Conservation (phyloP, 2,113 vertebrate genomes). For the Oncorhynchus kisutch region DNA sequence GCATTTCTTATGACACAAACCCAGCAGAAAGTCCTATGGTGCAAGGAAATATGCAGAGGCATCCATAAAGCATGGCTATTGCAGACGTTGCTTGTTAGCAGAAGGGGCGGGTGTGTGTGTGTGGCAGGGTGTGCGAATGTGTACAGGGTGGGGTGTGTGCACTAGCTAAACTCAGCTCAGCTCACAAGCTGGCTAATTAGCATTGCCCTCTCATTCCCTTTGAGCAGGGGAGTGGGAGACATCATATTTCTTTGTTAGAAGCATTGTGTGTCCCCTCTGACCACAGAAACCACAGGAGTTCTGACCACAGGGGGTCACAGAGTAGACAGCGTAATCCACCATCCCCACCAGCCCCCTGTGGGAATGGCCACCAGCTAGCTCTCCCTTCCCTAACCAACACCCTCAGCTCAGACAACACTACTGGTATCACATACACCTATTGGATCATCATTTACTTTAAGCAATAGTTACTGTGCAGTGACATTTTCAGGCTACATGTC, state of each 20-base stretch:
- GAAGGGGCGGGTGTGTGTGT: conserved; percentile 8
- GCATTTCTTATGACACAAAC: conserved; percentile 19
- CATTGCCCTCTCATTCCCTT: conserved; percentile 55
- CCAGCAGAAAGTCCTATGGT: conserved; percentile 26
- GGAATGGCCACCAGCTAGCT: background rate
- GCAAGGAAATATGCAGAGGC: conserved; percentile 44
- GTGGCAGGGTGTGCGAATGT: background rate
- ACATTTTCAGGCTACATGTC: conserved; percentile 53
- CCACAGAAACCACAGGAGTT: conserved; percentile 47
- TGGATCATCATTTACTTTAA: conserved; percentile 19
- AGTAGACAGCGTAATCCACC: conserved; percentile 23
- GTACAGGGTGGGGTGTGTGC: conserved; percentile 10
- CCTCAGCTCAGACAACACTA: conserved; percentile 29
- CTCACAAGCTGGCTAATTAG: conserved; percentile 65
- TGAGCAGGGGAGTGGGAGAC: conserved; percentile 55
- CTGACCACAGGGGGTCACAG: conserved; percentile 49
- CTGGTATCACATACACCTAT: background rate
- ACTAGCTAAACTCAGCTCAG: conserved; percentile 47
- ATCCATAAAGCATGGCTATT: conserved; percentile 47
- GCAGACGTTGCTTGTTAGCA: conserved; percentile 49
- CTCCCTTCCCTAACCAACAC: conserved; percentile 20
- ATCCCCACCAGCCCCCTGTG: background rate
- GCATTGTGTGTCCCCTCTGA: conserved; percentile 23
- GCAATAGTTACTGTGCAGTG: conserved; percentile 17
- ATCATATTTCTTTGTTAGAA: conserved; percentile 59